Conservation (phyloP, 2,113 vertebrate species). For the Engystomops pustulosus region DNA sequence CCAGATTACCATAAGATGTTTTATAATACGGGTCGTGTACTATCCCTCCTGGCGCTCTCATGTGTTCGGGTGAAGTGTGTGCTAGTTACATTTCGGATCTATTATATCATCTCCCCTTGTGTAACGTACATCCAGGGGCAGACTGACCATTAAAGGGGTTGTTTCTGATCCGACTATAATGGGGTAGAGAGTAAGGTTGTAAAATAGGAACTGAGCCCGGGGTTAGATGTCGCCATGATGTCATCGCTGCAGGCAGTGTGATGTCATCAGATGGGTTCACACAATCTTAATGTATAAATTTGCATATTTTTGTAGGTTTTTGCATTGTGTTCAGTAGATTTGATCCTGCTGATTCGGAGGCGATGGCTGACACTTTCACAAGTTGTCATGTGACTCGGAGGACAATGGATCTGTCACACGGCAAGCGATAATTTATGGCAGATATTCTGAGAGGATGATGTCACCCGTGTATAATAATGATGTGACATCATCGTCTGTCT, state of each 20-base stretch:
- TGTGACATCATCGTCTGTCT: neutral
- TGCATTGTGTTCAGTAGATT: too few species aligned
- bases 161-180: too few species aligned
- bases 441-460: neutral
- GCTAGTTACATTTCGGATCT: neutral
- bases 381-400: neutral
- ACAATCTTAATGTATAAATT: too few species aligned
- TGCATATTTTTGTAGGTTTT: too few species aligned
- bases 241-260: too few species aligned
- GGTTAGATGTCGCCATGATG: too few species aligned
- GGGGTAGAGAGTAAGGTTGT: too few species aligned
- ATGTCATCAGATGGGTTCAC: too few species aligned
- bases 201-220: too few species aligned
- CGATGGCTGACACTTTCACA: neutral
- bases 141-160: too few species aligned
- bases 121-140: neutral
- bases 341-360: neutral
- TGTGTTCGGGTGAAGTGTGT: neutral
- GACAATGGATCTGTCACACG: neutral
- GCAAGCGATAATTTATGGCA: neutral
- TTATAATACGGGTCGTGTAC: constrained; percentile 23
- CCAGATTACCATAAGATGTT: constrained; percentile 12
- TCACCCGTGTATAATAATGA: neutral
- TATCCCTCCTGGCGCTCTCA: neutral
- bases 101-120: neutral